phyloP scores from a whole-genome alignment of 2,888 invertebrate genomes.

The Gnatocerus cornutus region DNA sequence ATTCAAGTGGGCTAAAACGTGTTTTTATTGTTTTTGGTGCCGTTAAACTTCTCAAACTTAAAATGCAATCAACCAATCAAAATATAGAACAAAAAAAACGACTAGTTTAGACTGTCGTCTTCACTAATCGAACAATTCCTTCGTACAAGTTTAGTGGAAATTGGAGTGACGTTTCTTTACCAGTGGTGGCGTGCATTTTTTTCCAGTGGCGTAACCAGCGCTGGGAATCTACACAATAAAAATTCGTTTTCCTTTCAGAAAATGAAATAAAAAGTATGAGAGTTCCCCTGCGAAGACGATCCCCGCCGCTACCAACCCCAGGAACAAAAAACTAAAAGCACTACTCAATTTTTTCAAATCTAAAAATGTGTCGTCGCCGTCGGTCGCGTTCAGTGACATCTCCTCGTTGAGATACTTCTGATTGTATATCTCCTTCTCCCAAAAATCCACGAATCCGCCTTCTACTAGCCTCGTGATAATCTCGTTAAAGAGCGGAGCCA shows the following conservation, averaged over 20 bases:
- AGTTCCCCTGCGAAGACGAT: conserved; percentile 24
- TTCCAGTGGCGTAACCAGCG: conserved; percentile 6
- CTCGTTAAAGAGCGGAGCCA: conserved; percentile 5
- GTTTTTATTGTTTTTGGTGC: no score
- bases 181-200: no score
- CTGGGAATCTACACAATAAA: conserved; percentile 21
- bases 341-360: conserved; percentile 14
- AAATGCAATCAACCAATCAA: no score
- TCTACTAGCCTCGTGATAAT: conserved; percentile 19
- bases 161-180: no score
- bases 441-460: conserved; percentile 36
- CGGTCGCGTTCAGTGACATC: conserved; percentile 9
- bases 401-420: conserved; percentile 25
- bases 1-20: no score
- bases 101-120: no score
- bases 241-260: conserved; percentile 33
- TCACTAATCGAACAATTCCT: no score
- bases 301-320: conserved; percentile 6
- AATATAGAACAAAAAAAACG: no score
- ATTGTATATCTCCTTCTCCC: conserved; percentile 18
- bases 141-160: no score
- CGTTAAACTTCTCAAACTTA: no score
- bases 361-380: conserved; percentile 2
- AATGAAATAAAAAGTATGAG: conserved; percentile 1
- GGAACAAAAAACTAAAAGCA: conserved; percentile 27